Conservation (phyloP, 2,797 vertebrate species). For the Spheniscus humboldti region DNA sequence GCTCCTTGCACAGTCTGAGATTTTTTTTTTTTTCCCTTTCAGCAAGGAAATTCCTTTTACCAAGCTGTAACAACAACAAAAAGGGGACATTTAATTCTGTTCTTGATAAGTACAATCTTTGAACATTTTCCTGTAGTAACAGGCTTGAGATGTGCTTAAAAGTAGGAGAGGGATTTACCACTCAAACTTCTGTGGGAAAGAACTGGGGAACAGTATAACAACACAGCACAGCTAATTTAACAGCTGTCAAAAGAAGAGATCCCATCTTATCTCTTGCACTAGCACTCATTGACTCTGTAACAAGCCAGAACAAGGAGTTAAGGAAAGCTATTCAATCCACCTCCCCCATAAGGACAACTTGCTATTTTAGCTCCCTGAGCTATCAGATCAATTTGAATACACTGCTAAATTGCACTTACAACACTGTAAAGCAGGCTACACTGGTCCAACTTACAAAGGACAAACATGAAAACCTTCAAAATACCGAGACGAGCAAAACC, state of each 20-base stretch:
- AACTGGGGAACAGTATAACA: background rate
- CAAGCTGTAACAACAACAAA: background rate
- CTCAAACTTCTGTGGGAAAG: background rate
- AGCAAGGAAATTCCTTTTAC: background rate
- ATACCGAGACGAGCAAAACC: background rate
- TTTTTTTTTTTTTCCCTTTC: background rate
- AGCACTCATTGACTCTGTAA: background rate
- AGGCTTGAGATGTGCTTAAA: background rate
- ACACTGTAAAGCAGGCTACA: background rate
- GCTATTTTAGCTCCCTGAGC: background rate
- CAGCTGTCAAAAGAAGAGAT: background rate
- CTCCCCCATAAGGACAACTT: background rate
- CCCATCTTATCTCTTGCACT: background rate
- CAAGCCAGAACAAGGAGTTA: background rate
- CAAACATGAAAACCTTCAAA: background rate
- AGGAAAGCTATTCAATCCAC: background rate
- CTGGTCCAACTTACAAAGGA: background rate
- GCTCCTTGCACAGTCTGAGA: background rate
- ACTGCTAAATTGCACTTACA: background rate
- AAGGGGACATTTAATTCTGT: background rate
- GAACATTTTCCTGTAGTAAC: background rate
- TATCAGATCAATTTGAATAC: background rate
- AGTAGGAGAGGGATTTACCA: background rate
- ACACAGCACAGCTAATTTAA: background rate
- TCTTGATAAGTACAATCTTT: background rate